These are phyloP conservation scores for Myotis davidii DNA, from an alignment of 2,113 vertebrate genomes.

Conservation along the genomic window DNA sequence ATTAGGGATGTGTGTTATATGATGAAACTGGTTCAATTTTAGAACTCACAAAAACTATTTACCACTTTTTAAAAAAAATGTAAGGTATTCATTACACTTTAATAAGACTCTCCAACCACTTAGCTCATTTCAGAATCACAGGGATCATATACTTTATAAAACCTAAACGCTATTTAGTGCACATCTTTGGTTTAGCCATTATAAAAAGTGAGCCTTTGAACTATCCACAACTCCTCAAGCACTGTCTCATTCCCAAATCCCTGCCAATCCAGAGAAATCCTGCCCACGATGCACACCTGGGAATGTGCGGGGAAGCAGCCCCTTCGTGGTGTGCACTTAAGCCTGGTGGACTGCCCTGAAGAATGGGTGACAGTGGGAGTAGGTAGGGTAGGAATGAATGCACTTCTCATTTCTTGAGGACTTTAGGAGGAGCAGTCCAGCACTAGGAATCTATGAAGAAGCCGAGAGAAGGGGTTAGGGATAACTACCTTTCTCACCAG, in stretches of 20 bases:
- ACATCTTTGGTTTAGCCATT: not conserved
- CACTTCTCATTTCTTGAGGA: too few species aligned
- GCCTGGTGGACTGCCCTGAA: too few species aligned
- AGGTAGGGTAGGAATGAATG: accelerated
- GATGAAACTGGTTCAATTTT: not conserved
- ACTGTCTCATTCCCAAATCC: too few species aligned
- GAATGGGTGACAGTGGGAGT: accelerated
- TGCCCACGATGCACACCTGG: not conserved
- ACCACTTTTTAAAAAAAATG: not conserved
- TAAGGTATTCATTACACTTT: not conserved
- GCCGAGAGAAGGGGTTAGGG: not conserved
- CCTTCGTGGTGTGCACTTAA: accelerated
- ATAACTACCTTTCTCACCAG: not conserved
- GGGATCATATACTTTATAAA: not conserved
- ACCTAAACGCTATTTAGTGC: not conserved
- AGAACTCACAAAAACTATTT: not conserved
- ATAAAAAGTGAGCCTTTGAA: not conserved
- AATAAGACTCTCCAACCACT: not conserved
- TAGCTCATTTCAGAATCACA: not conserved
- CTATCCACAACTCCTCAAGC: not conserved
- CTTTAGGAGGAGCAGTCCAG: not conserved
- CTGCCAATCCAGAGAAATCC: not conserved
- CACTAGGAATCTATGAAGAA: not conserved
- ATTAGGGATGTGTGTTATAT: too few species aligned
- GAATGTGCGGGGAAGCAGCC: not conserved